These are phyloP conservation scores for Corythoichthys haematopterus DNA, from an alignment of 2,113 vertebrate genomes.

Conservation along the genomic window DNA sequence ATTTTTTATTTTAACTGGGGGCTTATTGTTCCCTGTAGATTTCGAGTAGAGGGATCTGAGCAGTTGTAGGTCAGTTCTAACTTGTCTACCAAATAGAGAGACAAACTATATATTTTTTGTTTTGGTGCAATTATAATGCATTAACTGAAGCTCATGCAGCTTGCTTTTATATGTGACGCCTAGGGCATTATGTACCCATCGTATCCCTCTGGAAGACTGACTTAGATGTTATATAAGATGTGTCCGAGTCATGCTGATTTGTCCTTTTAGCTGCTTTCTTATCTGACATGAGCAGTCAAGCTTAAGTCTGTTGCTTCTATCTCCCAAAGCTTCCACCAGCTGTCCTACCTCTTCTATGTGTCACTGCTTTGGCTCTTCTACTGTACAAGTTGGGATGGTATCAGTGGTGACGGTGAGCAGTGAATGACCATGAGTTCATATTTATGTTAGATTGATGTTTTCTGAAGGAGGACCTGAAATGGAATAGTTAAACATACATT, in stretches of 20 bases:
- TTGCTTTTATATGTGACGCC: not conserved
- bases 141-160: conserved; percentile 22
- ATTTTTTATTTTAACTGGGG: too few species aligned
- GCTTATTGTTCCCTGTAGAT: too few species aligned
- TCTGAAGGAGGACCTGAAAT: not conserved
- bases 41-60: too few species aligned
- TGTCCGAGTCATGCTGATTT: conserved; percentile 21
- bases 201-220: not conserved
- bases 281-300: conserved; percentile 27
- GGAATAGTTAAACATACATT: not conserved
- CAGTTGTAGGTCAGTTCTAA: conserved; percentile 24
- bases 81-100: conserved; percentile 6
- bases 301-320: conserved; percentile 7
- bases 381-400: not conserved
- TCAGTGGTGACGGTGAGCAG: not conserved
- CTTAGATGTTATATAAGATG: conserved; percentile 1
- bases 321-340: not conserved
- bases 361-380: not conserved
- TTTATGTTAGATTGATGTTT: not conserved
- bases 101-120: not conserved
- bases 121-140: conserved; percentile 35
- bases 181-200: not conserved
- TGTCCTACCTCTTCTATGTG: conserved; percentile 16
- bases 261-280: conserved; percentile 26
- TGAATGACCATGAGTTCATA: not conserved